A percentile compares a stretch with the other conserved stretches of the same genome.
phyloP scores from a whole-genome alignment of 2,797 vertebrate species.

The Anguilla anguilla region DNA sequence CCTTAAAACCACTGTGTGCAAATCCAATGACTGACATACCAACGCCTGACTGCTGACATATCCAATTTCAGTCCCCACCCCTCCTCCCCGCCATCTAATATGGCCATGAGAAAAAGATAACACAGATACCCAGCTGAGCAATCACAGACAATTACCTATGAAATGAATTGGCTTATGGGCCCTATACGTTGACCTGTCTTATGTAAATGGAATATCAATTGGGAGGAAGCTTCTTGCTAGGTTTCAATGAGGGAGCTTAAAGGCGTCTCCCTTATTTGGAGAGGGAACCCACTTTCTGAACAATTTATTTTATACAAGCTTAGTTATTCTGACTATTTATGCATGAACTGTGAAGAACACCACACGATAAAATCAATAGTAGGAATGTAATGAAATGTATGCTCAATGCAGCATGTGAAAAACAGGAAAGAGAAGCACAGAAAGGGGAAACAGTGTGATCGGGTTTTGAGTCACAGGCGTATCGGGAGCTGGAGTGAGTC shows the following conservation, averaged over 20 bases:
- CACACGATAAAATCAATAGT: not conserved
- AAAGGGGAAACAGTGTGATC: not conserved
- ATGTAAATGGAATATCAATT: not conserved
- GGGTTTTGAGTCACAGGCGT: not conserved
- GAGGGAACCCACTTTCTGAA: not conserved
- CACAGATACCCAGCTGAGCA: not conserved
- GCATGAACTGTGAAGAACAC: not conserved
- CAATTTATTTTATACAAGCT: not conserved
- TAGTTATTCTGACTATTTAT: not conserved
- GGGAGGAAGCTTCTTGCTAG: not conserved
- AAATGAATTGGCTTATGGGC: not conserved
- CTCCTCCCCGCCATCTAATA: not conserved
- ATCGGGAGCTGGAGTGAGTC: not conserved
- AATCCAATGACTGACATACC: too few relatives aligned
- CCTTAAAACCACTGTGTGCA: not conserved
- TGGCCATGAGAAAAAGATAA: not conserved
- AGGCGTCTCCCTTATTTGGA: not conserved
- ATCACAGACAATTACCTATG: not conserved
- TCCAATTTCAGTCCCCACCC: not conserved
- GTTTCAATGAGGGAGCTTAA: not conserved
- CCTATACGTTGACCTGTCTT: not conserved
- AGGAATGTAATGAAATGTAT: not conserved
- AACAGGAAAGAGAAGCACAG: not conserved
- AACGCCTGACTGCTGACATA: not conserved
- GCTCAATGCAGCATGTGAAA: not conserved